Conservation (phyloP, 1,140 invertebrate genomes). For the Drosophila sp. region DNA sequence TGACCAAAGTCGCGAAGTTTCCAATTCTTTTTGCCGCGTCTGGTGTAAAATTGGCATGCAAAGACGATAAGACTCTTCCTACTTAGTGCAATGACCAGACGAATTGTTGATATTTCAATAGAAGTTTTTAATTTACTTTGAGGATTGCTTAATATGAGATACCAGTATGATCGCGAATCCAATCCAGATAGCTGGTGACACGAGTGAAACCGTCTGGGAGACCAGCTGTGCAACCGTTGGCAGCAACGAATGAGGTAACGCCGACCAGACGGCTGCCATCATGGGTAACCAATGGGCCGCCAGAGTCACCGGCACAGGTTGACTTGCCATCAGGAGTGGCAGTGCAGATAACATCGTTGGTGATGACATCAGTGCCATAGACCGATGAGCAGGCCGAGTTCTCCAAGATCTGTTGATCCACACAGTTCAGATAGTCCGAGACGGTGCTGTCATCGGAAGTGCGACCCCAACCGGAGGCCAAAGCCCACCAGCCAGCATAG, state of each 20-base stretch:
- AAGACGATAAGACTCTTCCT: background rate
- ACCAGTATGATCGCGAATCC: constrained; percentile 79
- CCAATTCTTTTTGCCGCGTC: background rate
- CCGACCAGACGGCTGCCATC: constrained; percentile 37
- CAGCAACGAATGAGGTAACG: constrained; percentile 21
- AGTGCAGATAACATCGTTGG: background rate
- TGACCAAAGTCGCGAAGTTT: background rate
- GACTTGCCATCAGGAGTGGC: constrained; percentile 3
- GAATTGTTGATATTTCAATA: background rate
- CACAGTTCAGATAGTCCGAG: background rate
- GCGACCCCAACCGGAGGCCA: constrained; percentile 61
- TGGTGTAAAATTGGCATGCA: background rate
- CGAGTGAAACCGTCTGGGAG: constrained; percentile 84
- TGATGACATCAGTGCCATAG: background rate
- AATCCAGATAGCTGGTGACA: constrained; percentile 83
- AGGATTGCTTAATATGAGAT: constrained; percentile 27
- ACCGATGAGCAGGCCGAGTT: background rate
- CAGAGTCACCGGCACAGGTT: background rate
- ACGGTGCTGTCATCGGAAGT: constrained; percentile 25
- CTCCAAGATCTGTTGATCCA: background rate
- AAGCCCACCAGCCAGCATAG: background rate
- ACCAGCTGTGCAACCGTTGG: constrained; percentile 55
- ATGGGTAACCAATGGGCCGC: background rate
- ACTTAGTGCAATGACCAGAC: background rate
- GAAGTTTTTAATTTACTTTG: background rate